These are phyloP conservation scores for Astropecten irregularis DNA, from an alignment of 53 echinoderm and acorn worm species.

Conservation along the genomic window DNA sequence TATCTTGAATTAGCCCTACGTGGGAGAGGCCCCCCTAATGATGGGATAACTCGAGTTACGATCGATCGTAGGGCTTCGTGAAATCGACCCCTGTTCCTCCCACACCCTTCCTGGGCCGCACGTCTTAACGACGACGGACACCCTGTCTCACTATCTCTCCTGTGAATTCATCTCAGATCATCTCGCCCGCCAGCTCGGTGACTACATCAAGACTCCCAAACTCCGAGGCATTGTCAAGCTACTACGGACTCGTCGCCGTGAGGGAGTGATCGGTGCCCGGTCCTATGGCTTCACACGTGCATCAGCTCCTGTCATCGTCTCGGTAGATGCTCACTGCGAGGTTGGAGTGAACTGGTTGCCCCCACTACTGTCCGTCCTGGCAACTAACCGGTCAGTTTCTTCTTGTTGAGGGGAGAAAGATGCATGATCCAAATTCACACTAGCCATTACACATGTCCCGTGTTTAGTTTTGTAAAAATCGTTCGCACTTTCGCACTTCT, in stretches of 20 bases:
- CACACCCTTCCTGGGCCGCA: no score
- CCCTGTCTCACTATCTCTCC: background rate
- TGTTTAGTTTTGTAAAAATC: no score
- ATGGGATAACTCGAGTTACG: no score
- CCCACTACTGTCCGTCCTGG: constrained; percentile 44
- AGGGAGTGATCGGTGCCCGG: constrained; percentile 46
- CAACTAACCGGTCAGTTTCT: constrained; percentile 47
- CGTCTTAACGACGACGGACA: no score
- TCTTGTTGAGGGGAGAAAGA: no score
- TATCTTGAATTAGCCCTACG: no score
- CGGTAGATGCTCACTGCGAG: constrained; percentile 57
- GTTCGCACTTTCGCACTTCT: no score
- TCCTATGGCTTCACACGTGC: constrained; percentile 19
- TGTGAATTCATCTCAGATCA: background rate
- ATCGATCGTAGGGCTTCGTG: no score
- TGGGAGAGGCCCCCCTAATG: no score
- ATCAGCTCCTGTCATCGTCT: constrained; percentile 28
- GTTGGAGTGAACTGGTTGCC: constrained; percentile 64
- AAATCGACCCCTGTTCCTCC: no score
- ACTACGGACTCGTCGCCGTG: constrained; percentile 7
- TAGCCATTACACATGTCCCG: no score
- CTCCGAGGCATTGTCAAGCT: constrained; percentile 25
- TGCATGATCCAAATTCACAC: background rate
- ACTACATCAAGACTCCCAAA: background rate
- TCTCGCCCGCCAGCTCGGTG: constrained; percentile 2